Percentiles rank a stretch among this genome's conserved stretches.
Evolutionary conservation across 2,888 invertebrate species (phyloP).

Genomic region (Podabrus alpinus): DNA sequence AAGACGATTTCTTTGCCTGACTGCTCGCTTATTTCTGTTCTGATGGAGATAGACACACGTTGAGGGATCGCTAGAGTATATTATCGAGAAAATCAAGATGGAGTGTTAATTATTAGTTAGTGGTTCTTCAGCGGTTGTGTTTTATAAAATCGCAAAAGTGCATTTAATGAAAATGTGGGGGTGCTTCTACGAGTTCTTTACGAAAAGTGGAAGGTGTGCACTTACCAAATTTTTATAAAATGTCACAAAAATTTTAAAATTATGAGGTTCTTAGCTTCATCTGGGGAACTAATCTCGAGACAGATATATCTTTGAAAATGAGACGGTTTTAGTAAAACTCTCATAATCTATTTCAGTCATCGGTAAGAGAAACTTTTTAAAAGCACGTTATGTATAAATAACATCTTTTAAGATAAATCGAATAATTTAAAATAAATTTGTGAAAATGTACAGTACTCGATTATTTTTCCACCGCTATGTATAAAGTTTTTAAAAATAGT

Average conservation of each 20-base stretch:
- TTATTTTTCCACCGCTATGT: not conserved
- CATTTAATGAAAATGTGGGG: not conserved
- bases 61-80: slow-evolving; percentile 24
- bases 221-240: not conserved
- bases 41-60: slow-evolving; percentile 24
- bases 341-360: slow-evolving; percentile 32
- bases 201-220: not conserved
- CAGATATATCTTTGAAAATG: slow-evolving; percentile 32
- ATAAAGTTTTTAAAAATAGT: not conserved
- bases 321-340: slow-evolving; percentile 31
- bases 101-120: slow-evolving; percentile 15
- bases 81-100: slow-evolving; percentile 25
- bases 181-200: not conserved
- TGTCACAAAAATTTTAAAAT: slow-evolving; percentile 20
- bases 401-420: slow-evolving; percentile 14
- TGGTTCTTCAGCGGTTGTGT: not conserved
- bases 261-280: slow-evolving; percentile 28
- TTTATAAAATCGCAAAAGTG: not conserved
- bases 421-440: slow-evolving; percentile 6
- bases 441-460: not conserved
- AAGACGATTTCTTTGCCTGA: slow-evolving; percentile 24
- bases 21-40: slow-evolving; percentile 28
- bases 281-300: slow-evolving; percentile 30
- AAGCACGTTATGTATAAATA: slow-evolving; percentile 20
- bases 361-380: slow-evolving; percentile 21